Evolutionary conservation across 1,140 invertebrate genomes (phyloP).

Genomic region (Panagrolaimus sp.): DNA sequence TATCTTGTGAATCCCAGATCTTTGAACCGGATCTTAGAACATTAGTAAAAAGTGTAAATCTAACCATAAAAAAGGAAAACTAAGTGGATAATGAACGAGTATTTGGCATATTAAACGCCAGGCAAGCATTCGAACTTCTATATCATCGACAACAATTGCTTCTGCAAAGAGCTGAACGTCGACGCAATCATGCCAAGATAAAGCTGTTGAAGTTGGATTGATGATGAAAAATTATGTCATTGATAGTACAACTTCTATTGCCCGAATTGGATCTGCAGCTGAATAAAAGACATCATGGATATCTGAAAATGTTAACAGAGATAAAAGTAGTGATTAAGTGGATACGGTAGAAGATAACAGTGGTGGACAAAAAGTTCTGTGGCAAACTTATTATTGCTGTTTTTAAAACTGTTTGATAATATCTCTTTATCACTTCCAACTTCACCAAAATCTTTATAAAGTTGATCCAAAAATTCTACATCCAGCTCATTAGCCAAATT

Average conservation of each 20-base stretch:
- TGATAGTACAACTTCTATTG: neutral
- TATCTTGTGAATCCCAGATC: no score
- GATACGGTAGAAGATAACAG: no score
- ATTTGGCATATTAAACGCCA: slow-evolving; percentile 7
- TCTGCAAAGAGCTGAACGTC: neutral
- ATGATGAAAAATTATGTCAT: slow-evolving; percentile 1
- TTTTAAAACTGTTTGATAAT: no score
- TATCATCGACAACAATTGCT: neutral
- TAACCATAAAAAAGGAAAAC: no score
- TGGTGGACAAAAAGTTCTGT: no score
- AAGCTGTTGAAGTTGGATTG: neutral
- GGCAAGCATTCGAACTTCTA: neutral
- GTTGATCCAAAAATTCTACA: neutral
- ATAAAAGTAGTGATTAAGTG: no score
- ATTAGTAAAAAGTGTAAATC: no score
- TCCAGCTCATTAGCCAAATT: neutral
- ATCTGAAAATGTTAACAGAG: slow-evolving; percentile 12
- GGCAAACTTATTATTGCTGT: no score
- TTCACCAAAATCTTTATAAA: neutral
- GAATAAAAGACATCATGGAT: neutral
- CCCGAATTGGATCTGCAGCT: neutral
- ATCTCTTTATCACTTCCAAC: neutral
- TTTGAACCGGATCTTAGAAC: no score
- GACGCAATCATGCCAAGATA: neutral
- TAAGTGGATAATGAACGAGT: no score